Evolutionary conservation across 2,888 invertebrate species (phyloP).

Genomic region (Artemia sp.): DNA sequence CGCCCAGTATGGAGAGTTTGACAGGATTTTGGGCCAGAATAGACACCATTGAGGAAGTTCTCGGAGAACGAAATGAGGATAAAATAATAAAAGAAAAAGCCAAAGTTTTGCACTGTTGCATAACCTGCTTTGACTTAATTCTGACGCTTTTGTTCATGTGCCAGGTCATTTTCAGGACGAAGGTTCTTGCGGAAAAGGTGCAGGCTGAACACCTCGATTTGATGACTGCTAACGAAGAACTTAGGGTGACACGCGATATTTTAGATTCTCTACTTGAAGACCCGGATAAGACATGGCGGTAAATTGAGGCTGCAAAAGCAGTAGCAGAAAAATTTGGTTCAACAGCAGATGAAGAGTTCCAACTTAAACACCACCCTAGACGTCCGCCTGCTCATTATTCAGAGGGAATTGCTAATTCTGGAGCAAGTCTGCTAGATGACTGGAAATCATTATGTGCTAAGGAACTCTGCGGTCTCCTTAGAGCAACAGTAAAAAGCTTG

Average conservation of each 20-base stretch:
- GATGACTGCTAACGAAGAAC: background rate
- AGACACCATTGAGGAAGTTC: background rate
- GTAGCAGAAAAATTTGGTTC: too few species aligned
- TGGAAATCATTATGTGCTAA: background rate
- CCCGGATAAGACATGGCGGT: too few species aligned
- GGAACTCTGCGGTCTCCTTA: background rate
- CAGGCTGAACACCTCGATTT: constrained; percentile 1
- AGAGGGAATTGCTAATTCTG: background rate
- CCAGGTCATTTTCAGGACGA: background rate
- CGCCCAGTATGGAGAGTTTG: fast-evolving
- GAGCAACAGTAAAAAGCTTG: background rate
- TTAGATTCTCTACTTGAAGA: too few species aligned
- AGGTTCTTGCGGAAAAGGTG: background rate
- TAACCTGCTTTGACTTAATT: background rate
- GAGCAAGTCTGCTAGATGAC: background rate
- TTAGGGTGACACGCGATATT: background rate
- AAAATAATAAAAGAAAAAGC: background rate
- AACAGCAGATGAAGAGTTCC: too few species aligned
- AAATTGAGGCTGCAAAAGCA: too few species aligned
- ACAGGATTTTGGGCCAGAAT: background rate
- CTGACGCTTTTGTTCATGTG: background rate
- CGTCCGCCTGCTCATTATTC: background rate
- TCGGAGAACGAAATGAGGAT: background rate
- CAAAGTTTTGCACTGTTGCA: background rate
- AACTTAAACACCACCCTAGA: too few species aligned